phyloP scores from a whole-genome alignment of 2,113 vertebrate genomes.

The Diglossa brunneiventris region DNA sequence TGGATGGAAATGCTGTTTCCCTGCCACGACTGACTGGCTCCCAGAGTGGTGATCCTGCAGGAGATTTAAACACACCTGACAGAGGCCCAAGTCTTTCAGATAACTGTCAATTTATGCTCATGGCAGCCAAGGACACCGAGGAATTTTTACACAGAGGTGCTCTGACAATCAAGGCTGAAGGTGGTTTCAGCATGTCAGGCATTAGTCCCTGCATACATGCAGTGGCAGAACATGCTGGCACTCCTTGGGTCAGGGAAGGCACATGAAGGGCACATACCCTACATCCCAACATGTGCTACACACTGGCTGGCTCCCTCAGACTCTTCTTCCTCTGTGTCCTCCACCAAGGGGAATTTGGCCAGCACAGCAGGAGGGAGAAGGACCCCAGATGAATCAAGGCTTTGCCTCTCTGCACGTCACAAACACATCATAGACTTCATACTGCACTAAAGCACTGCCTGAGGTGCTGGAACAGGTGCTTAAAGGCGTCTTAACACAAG shows the following conservation, averaged over 20 bases:
- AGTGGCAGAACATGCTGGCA: neutral
- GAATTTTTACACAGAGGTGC: neutral
- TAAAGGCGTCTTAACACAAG: neutral
- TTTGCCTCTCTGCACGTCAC: neutral
- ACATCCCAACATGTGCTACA: neutral
- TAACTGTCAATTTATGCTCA: neutral
- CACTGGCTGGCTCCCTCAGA: neutral
- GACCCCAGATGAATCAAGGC: neutral
- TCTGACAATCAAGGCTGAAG: neutral
- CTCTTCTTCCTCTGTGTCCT: neutral
- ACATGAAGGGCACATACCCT: neutral
- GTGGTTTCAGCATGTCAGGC: neutral
- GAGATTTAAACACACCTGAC: neutral
- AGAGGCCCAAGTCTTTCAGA: neutral
- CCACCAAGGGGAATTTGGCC: neutral
- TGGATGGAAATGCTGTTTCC: neutral
- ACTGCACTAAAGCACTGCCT: neutral
- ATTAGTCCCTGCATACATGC: neutral
- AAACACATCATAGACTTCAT: neutral
- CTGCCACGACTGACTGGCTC: neutral
- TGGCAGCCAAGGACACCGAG: neutral
- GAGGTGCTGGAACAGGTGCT: neutral
- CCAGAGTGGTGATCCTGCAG: neutral
- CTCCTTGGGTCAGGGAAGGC: neutral
- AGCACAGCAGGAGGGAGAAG: neutral